These are phyloP conservation scores for Agrotis ipsilon DNA, from an alignment of 2,888 invertebrate genomes.

Conservation along the genomic window DNA sequence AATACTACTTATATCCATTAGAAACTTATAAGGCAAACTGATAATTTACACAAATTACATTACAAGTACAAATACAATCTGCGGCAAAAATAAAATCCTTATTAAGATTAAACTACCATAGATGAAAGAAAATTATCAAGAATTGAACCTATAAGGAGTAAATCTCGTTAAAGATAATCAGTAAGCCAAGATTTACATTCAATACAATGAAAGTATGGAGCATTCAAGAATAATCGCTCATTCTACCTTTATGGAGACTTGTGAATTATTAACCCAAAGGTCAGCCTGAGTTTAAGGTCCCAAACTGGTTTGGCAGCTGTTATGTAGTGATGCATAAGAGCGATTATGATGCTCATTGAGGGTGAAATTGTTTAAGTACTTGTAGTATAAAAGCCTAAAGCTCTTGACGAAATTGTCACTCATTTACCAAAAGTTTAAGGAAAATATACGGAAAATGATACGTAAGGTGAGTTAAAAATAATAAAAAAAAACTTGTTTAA, in stretches of 20 bases:
- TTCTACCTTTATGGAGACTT: constrained; percentile 45
- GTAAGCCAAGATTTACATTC: constrained; percentile 24
- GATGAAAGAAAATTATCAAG: constrained; percentile 15
- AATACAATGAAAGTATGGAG: constrained; percentile 57
- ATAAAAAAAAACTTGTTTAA: too few relatives aligned
- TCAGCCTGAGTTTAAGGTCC: constrained; percentile 76
- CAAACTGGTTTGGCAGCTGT: constrained; percentile 71
- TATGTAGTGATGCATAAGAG: constrained; percentile 60
- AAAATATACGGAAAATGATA: constrained; percentile 68
- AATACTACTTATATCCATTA: constrained; percentile 1
- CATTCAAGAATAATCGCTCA: constrained; percentile 56
- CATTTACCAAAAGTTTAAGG: constrained; percentile 58
- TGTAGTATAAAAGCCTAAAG: constrained; percentile 74
- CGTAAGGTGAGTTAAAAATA: constrained; percentile 67
- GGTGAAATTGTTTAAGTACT: constrained; percentile 68
- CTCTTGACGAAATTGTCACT: constrained; percentile 71
- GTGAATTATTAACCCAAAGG: constrained; percentile 68
- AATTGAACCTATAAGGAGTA: constrained; percentile 1
- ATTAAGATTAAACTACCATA: constrained; percentile 16
- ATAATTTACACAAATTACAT: constrained; percentile 40
- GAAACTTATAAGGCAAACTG: constrained; percentile 7
- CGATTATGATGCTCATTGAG: constrained; percentile 65
- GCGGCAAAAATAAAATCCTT: constrained; percentile 25
- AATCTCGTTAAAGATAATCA: constrained; percentile 17
- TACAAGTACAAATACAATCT: not conserved